Evolutionary conservation across 2,113 vertebrate genomes (phyloP), one percentile per base, ranked within the genome.

Genomic region (Rhombomys opimus): DNA sequence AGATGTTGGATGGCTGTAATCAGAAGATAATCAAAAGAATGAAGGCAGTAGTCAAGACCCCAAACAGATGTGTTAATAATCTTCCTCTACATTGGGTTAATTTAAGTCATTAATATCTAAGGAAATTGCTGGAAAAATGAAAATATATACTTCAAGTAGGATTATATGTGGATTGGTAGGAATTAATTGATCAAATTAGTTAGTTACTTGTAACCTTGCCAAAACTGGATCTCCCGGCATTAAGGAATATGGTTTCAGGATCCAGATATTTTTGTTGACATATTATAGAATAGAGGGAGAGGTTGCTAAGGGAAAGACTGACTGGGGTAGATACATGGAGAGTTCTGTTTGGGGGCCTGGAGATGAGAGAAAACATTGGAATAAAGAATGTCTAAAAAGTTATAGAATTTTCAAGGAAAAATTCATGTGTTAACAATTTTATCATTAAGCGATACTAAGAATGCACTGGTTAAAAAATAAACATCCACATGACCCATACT

Each of bases 81-180:
- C 89, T 27, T 38, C 12, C 4, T 18, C 0, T 92, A 65, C 15
- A 93, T 85, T 91, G 46, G 30, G 38, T 57, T 96, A 84, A 89
- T n/a, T 87, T 32, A 93, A 95, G 87, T 78, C 38, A 61, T 76
- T 61, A 94, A 96, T 15, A 87, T 35, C 52, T 92, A 89, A 93
- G 22, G 85, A 94, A 96, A 2, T 46, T 91, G 68, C 5, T 84
- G n/a, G 59, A 76, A 94, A 72, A 96, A 82, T 67, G 72, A 67
- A 95, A 96, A 87, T 76, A 76, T 54, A 82, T 67, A 88, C 46
- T 17, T 38, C 30, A 93, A 95, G 57, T 70, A 35, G 41, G 10
- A 75, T 82, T 87, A 73, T 81, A 59, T 5, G 81, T 20, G 20
- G 54, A 87, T 87, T 65, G 59, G 18, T 7, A 89, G 38, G 23